Conservation (phyloP, 2,888 invertebrate genomes). For the Blera fallax region DNA sequence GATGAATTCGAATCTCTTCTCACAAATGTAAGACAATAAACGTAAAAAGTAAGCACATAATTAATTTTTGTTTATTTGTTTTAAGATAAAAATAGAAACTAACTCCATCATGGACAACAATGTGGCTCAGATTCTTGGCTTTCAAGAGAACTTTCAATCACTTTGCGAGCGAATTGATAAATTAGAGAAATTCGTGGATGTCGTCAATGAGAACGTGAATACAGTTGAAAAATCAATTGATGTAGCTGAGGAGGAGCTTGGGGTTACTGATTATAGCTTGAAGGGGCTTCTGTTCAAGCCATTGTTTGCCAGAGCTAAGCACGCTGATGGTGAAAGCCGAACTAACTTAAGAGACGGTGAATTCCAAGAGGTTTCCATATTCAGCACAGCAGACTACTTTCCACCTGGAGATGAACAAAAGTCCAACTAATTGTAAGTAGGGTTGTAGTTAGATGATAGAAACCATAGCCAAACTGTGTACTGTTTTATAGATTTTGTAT, state of each 20-base stretch:
- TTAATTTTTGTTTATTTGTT: background rate
- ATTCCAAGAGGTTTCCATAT: constrained; percentile 79
- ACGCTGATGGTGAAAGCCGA: constrained; percentile 60
- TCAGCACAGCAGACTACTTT: constrained; percentile 80
- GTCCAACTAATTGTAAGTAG: background rate
- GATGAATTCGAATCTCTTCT: constrained; percentile 86
- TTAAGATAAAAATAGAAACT: constrained; percentile 79
- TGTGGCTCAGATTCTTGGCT: constrained; percentile 83
- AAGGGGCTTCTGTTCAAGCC: constrained; percentile 84
- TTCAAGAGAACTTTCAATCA: constrained; percentile 83
- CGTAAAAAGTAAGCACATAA: background rate
- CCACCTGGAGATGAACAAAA: background rate
- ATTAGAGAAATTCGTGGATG: constrained; percentile 83
- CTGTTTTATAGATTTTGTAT: constrained; percentile 16
- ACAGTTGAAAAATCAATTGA: constrained; percentile 84
- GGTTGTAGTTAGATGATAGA: constrained; percentile 13
- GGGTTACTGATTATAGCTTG: constrained; percentile 84
- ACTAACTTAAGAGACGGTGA: constrained; percentile 77
- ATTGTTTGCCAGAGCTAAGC: constrained; percentile 81
- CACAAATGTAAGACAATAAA: constrained; percentile 82
- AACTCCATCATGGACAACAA: constrained; percentile 80
- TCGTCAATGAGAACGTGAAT: constrained; percentile 83
- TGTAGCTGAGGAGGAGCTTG: constrained; percentile 85
- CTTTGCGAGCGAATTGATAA: constrained; percentile 84
- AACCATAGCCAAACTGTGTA: background rate